Evolutionary conservation across 2,888 invertebrate species (phyloP).

Genomic region (Pyrrhosoma nymphula): DNA sequence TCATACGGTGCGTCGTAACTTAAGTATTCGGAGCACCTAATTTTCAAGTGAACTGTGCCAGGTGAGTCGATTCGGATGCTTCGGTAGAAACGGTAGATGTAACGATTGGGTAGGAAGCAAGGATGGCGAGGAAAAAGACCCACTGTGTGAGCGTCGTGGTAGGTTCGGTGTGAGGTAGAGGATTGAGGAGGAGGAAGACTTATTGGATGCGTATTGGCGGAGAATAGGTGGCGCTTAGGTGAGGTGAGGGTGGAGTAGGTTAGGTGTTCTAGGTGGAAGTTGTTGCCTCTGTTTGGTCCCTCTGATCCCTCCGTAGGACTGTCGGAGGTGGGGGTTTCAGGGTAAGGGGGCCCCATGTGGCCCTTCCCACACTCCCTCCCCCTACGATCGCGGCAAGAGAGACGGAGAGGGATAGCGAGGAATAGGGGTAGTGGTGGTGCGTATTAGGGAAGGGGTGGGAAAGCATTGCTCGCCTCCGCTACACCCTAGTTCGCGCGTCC

Average conservation of each 20-base stretch:
- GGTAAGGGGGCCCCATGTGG: constrained; percentile 46
- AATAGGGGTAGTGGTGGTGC: constrained; percentile 59
- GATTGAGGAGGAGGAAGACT: background rate
- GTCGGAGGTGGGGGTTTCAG: constrained; percentile 15
- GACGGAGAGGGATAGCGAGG: background rate
- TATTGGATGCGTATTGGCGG: background rate
- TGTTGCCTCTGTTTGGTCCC: constrained; percentile 30
- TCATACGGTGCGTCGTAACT: no score
- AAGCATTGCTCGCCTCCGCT: background rate
- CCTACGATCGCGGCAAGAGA: background rate
- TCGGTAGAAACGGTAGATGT: no score
- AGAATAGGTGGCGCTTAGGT: background rate
- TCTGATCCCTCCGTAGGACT: constrained; percentile 45
- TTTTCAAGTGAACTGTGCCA: no score
- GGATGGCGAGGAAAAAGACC: no score
- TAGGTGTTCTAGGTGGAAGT: background rate
- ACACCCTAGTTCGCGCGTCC: background rate
- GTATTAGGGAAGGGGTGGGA: background rate
- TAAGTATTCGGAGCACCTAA: no score
- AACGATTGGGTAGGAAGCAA: no score
- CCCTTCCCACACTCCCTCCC: background rate
- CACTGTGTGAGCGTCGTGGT: no score
- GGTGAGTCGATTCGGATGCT: no score
- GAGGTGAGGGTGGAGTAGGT: background rate
- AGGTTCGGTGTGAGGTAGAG: no score